These are phyloP conservation scores for Alentia gelatinosa DNA, from an alignment of 2,888 invertebrate species.

Conservation along the genomic window DNA sequence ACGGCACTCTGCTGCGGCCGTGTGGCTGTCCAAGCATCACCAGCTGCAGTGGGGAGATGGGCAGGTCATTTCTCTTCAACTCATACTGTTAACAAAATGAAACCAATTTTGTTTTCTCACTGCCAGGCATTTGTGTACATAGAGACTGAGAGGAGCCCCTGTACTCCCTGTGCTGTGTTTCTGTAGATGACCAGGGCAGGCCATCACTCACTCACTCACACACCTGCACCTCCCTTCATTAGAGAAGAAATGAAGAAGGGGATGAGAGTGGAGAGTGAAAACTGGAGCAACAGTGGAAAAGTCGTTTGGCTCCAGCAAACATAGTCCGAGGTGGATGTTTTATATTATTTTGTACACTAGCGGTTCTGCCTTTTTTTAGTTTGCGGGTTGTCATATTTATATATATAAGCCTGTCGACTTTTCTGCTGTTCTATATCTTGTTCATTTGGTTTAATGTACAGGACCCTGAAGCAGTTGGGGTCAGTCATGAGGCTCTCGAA, in stretches of 20 bases:
- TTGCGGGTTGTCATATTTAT: background rate
- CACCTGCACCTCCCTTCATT: background rate
- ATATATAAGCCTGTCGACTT: background rate
- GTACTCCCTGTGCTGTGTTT: background rate
- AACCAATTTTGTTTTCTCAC: background rate
- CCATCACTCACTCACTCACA: background rate
- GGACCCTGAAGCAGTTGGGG: background rate
- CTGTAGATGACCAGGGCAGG: background rate
- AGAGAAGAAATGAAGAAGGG: background rate
- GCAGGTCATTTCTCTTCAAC: background rate
- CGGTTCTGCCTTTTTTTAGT: conserved; percentile 7
- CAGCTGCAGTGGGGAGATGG: background rate
- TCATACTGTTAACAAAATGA: background rate
- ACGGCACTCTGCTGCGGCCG: too few species aligned
- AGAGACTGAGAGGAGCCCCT: background rate
- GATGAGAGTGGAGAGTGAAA: background rate
- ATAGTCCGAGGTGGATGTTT: conserved; percentile 7
- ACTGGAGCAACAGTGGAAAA: background rate
- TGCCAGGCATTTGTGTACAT: conserved; percentile 4
- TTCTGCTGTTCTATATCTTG: background rate
- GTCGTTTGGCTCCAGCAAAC: background rate
- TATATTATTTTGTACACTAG: conserved; percentile 4
- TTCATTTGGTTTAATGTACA: background rate
- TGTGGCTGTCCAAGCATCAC: too few species aligned
- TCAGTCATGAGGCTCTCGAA: too few species aligned